These are phyloP conservation scores for Limnephilus auricula DNA, from an alignment of 2,888 invertebrate genomes.

Conservation along the genomic window DNA sequence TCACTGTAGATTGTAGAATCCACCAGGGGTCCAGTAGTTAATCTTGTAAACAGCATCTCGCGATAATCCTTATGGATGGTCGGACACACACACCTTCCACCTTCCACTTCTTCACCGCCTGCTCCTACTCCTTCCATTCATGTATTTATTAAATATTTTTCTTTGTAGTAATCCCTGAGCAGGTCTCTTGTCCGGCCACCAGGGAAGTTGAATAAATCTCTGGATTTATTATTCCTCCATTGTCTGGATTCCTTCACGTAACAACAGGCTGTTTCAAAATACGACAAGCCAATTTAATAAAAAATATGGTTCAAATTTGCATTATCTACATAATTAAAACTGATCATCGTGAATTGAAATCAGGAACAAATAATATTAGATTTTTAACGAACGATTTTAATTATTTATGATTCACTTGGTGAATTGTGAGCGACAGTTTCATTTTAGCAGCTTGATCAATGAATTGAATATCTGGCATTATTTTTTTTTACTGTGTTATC, in stretches of 20 bases:
- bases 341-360: not conserved
- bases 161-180: conserved; percentile 24
- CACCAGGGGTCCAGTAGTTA: conserved; percentile 34
- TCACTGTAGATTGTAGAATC: not conserved
- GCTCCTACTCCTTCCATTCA: conserved; percentile 11
- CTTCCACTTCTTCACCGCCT: not conserved
- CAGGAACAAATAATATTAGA: not conserved
- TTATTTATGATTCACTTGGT: not conserved
- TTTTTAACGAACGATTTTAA: not conserved
- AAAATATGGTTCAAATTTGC: not conserved
- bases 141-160: conserved; percentile 7
- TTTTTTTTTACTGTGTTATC: too few relatives aligned
- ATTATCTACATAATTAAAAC: not conserved
- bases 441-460: not conserved
- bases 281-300: not conserved
- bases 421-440: not conserved
- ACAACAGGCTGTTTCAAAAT: conserved; percentile 11
- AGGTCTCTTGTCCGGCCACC: conserved; percentile 53
- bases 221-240: conserved; percentile 55
- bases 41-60: conserved; percentile 50
- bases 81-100: conserved; percentile 52
- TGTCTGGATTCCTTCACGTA: conserved; percentile 19
- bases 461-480: not conserved
- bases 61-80: conserved; percentile 53
- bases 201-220: conserved; percentile 59